Evolutionary conservation across 2,113 vertebrate species (phyloP), one percentile per base, ranked within the genome.

Genomic region (Cottus gobio): DNA sequence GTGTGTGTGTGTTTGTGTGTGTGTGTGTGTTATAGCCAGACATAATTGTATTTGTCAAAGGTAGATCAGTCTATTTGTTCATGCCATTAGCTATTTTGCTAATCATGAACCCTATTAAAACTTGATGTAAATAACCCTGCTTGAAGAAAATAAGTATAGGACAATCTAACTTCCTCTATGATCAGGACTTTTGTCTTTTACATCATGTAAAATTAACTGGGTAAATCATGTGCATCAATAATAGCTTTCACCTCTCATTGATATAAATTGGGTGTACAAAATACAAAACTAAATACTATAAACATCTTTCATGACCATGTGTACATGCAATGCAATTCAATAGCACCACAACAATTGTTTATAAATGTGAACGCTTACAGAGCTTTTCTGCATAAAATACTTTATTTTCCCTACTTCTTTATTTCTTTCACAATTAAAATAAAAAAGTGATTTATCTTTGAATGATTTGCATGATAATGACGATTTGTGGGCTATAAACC

Each of bases 11-110:
- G 34, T 75, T 39, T 72, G 50, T 11, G 37, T 50, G n/a, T n/a
- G n/a, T n/a, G n/a, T n/a, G n/a, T n/a, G n/a, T n/a, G n/a, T n/a
- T 67, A 69, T 44, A 64, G 60, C 61, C n/a, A 13, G 79, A 87
- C 71, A 75, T 82, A 44, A 82, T 87, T 82, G 75, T 60, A 77
- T 84, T 86, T 75, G 74, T 84, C 60, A 82, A 90, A 76, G 64
- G 76, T 52, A 15, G 54, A 84, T 72, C 65, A 34, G 65, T 74
- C 62, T 82, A 67, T 78, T 72, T 84, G 64, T 68, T 54, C 63
- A 84, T 71, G 71, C 77, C 61, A 77, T 85, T 81, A 81, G 28
- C 50, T 56, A 52, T 63, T 75, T 79, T 82, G 54, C 58, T 74
- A 68, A 70, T 73, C 18, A 31, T 54, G 56, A 67, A 75, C 65